Percentiles rank a stretch among this genome's conserved stretches.
Conservation (phyloP, 2,113 vertebrate genomes). For the Erpornis zantholeuca region DNA sequence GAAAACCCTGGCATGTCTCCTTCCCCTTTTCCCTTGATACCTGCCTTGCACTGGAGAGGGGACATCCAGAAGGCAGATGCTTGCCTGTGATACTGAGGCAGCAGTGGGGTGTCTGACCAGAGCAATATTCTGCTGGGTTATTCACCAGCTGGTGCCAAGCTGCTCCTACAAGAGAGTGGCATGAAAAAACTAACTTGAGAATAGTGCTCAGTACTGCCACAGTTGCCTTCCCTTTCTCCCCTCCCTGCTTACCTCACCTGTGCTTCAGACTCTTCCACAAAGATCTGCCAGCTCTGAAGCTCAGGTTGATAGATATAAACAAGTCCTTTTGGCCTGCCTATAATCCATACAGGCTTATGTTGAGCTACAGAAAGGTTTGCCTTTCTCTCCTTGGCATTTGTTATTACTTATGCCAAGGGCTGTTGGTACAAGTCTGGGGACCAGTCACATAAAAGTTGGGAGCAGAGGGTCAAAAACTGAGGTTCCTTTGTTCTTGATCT, state of each 20-base stretch:
- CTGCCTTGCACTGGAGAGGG: neutral
- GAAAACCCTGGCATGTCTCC: neutral
- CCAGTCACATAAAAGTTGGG: neutral
- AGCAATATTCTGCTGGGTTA: neutral
- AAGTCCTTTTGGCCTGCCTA: neutral
- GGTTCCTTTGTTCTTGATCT: neutral
- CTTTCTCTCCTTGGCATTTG: neutral
- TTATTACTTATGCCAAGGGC: neutral
- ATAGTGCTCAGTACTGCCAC: neutral
- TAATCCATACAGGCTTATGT: neutral
- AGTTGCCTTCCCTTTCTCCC: neutral
- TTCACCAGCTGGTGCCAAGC: neutral
- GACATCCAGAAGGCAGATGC: neutral
- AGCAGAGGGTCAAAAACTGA: rapidly evolving
- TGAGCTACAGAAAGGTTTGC: neutral
- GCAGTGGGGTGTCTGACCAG: neutral
- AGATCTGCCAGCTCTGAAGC: neutral
- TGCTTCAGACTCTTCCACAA: neutral
- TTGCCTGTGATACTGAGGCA: neutral
- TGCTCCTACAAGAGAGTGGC: neutral
- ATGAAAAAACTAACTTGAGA: neutral
- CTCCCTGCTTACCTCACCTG: neutral
- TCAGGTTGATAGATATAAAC: neutral
- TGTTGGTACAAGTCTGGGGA: neutral
- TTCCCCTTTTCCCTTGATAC: neutral